Conservation (phyloP, 2,113 vertebrate species). For the Menura novaehollandiae region DNA sequence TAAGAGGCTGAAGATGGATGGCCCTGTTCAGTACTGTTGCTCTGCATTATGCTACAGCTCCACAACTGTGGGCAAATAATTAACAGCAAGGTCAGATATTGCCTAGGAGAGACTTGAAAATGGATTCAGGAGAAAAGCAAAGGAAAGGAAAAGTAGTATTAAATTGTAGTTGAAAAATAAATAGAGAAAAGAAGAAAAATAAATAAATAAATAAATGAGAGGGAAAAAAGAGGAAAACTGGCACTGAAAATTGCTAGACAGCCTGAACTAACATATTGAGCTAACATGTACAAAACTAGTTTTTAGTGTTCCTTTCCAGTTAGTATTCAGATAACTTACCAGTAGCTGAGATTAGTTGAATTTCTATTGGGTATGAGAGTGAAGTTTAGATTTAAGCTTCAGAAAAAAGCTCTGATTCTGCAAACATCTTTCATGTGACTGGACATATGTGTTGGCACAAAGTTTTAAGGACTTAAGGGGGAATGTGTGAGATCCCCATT, state of each 20-base stretch:
- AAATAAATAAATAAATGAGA: background rate
- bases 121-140: background rate
- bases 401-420: background rate
- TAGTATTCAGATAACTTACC: background rate
- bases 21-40: background rate
- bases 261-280: background rate
- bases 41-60: background rate
- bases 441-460: background rate
- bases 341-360: background rate
- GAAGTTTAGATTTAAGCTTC: background rate
- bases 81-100: constrained; percentile 26
- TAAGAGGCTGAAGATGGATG: constrained; percentile 27
- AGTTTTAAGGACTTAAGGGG: background rate
- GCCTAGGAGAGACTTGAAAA: background rate
- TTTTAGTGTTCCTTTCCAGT: background rate
- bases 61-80: background rate
- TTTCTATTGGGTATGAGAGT: background rate
- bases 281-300: background rate
- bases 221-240: fast-evolving
- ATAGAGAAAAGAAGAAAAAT: background rate
- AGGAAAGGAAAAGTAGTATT: background rate
- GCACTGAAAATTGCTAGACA: background rate
- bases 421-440: background rate
- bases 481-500: background rate
- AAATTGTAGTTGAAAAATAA: background rate